These are phyloP conservation scores for Sacculina carcini DNA, from an alignment of 2,888 invertebrate genomes.

Conservation along the genomic window DNA sequence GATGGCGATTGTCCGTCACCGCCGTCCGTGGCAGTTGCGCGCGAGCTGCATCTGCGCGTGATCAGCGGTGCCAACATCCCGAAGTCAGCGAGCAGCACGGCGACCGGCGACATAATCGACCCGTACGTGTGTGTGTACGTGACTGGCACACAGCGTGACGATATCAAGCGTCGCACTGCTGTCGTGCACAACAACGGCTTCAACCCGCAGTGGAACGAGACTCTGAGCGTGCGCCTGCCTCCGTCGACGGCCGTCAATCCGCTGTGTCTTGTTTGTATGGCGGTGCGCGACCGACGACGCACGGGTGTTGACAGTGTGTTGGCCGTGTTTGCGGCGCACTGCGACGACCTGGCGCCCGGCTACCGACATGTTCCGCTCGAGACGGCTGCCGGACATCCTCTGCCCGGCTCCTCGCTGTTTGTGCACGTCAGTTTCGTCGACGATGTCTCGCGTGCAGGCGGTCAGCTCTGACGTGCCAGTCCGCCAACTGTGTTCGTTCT, in stretches of 20 bases:
- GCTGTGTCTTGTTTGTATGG: constrained; percentile 11
- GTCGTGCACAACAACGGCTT: constrained; percentile 27
- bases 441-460: no score
- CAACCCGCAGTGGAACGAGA: constrained; percentile 14
- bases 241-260: no score
- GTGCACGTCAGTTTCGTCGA: no score
- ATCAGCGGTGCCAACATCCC: constrained; percentile 31
- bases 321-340: constrained; percentile 10
- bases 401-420: not conserved
- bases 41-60: constrained; percentile 20
- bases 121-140: constrained; percentile 27
- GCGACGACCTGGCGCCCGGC: not conserved
- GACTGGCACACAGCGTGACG: constrained; percentile 22
- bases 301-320: constrained; percentile 12
- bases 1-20: not conserved
- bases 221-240: constrained; percentile 10
- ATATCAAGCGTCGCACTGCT: constrained; percentile 22
- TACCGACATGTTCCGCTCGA: not conserved
- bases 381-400: not conserved
- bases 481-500: no score
- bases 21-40: not conserved
- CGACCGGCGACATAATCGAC: constrained; percentile 25
- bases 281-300: constrained; percentile 12
- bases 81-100: constrained; percentile 23
- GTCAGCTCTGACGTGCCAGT: no score